Conservation (phyloP, 2,797 vertebrate species). For the Megalops cyprinoides region DNA sequence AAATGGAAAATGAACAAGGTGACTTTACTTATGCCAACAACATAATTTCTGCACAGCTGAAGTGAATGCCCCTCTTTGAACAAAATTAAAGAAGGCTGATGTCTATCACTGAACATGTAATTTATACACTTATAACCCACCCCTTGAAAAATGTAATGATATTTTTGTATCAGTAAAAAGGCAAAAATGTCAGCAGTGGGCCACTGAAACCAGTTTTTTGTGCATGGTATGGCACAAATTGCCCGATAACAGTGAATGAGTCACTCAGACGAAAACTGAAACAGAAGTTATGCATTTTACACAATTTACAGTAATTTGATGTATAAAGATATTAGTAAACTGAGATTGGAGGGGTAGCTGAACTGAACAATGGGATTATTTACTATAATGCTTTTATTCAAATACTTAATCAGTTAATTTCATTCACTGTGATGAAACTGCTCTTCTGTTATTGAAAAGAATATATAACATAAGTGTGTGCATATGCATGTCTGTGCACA, state of each 20-base stretch:
- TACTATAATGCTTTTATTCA: too few species aligned
- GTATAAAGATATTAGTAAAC: too few species aligned
- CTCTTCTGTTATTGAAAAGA: too few species aligned
- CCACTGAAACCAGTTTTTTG: background rate
- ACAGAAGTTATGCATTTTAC: background rate
- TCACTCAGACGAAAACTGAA: background rate
- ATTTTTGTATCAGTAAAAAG: background rate
- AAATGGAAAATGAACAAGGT: background rate
- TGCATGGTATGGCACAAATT: background rate
- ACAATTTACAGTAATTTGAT: too few species aligned
- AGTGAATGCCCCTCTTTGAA: background rate
- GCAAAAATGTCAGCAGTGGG: background rate
- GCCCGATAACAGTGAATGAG: background rate
- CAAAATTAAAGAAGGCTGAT: background rate
- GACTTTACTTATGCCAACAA: background rate
- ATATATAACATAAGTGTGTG: too few species aligned
- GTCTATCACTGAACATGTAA: background rate
- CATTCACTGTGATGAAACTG: too few species aligned
- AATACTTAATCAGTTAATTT: too few species aligned
- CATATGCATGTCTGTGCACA: too few species aligned
- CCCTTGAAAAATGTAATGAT: background rate
- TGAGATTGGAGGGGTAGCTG: too few species aligned
- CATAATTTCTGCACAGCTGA: background rate
- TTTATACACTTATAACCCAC: conserved; percentile 1
- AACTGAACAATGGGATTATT: too few species aligned